Base-by-base conservation (phyloP, 2,113 vertebrate species). In the Amazona guildingii region DNA sequence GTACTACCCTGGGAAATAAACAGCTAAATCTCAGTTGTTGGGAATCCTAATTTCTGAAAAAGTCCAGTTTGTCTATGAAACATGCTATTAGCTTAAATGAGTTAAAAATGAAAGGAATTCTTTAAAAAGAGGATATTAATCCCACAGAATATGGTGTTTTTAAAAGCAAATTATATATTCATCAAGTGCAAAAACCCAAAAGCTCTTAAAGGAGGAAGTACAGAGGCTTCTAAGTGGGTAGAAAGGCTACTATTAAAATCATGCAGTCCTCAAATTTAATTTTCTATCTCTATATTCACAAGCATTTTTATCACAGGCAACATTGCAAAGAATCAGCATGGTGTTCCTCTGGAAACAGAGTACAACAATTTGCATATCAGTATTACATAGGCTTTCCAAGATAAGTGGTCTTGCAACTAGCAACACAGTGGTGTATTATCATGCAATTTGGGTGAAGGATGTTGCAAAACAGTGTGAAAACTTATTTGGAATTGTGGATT, bases 321-420 rank as follows among this genome's bases (percentile, higher is more conserved):
- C 27, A 37, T 18, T 35, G 52, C 49, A 59, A 77, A 82, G 49
- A 75, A 64, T 63, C 2, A 20, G 49, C 46, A 63, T 0, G 1
- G 41, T 63, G 18, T 28, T 86, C 0, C 1, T 91, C 64, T 5
- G 4, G 84, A 81, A 81, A 85, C 69, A 78, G 49, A 18, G 5
- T 57, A 89, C 76, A 63, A 81, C n/a, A 46, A 78, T 96, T 92
- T 94, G 21, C 61, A 37, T 78, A 78, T 84, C 61, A 72, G 21
- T 46, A 54, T 68, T 86, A 94, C 86, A 86, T 46, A 82, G 43
- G n/a, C 27, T 95, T 92, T 89, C 64, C 25, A 86, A 86, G 80
- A 49, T 20, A 89, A 61, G 37, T 0, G 2, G 64, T 78, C 64
- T 86, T 89, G 46, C 31, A 74, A 67, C 59, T 89, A 44, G 64